Evolutionary conservation across 2,113 vertebrate species (phyloP), one percentile per base, ranked within the genome.

Genomic region (Myocastor coypus): DNA sequence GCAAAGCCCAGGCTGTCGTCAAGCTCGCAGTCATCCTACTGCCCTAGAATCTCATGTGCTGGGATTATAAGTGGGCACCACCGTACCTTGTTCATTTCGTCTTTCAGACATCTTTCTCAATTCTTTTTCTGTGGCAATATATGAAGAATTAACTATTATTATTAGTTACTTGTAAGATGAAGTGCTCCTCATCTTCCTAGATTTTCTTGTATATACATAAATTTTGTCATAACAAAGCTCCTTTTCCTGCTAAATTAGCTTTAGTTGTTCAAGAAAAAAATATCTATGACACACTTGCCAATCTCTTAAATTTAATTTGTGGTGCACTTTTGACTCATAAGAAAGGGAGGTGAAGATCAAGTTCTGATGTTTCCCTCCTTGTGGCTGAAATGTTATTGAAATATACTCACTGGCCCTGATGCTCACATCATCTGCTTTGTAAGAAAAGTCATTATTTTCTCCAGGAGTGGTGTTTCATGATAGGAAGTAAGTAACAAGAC

Each of bases 281-380:
- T 42, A 17, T 71, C 30, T 82, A 3, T 81, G 83, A n/a, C 40
- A 94, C 30, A 55, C 92, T 94, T 83, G 28, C 52, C 69, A n/a
- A 66, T 89, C 63, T 97, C 78, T 55, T 83, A 52, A 96, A 93
- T 96, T 91, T 83, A 20, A 80, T 91, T 78, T 84, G 46, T 61
- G 26, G 82, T 66, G 34, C 69, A 83, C 37, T 50, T 93, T 91
- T 93, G 83, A 89, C 91, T 83, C 63, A 61, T 64, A 59, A 84
- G 50, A 95, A 50, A 92, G 11, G 4, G 66, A 91, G 34, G 26
- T 68, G 32, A 88, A 87, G 26, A 77, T 63, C 63, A 92, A 91
- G 32, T 91, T 42, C 20, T 91, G 90, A 91, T 89, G 42, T 96
- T 96, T 96, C 91, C 68, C 91, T 85, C 83, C 93, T 87, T 93